A percentile compares a stretch with the other conserved stretches of the same genome.
phyloP scores from a whole-genome alignment of 2,797 vertebrate species.

The Chelonia mydas region DNA sequence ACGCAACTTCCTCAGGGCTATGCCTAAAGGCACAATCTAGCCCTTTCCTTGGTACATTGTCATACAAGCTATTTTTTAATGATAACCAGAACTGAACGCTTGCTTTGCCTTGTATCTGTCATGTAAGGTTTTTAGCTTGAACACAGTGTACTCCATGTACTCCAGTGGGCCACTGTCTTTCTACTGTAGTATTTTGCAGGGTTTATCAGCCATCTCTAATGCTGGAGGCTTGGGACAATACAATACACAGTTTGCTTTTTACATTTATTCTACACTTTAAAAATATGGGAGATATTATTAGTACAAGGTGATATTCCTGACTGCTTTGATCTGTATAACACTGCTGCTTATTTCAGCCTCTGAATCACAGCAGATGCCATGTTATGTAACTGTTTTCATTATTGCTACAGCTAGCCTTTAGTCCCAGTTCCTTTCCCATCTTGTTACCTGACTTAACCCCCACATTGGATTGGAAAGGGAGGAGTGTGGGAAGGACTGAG shows the following conservation, averaged over 20 bases:
- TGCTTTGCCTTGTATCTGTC: conserved; percentile 77
- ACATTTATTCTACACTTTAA: conserved; percentile 65
- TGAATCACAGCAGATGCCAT: conserved; percentile 40
- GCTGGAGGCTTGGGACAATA: conserved; percentile 71
- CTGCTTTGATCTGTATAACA: conserved; percentile 71
- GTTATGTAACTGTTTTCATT: conserved; percentile 59
- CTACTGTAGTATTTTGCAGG: conserved; percentile 16
- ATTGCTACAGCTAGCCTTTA: conserved; percentile 6
- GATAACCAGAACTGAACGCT: conserved; percentile 58
- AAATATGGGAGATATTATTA: conserved; percentile 73
- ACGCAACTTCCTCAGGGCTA: background rate
- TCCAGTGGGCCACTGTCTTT: conserved; percentile 55
- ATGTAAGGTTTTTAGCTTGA: conserved; percentile 68
- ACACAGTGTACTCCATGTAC: conserved; percentile 30
- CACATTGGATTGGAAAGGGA: background rate
- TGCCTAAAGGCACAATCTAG: background rate
- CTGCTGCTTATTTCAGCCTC: conserved; percentile 67
- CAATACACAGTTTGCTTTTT: conserved; percentile 68
- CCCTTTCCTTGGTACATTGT: conserved; percentile 29
- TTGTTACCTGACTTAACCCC: background rate
- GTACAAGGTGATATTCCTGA: conserved; percentile 64
- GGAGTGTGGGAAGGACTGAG: background rate
- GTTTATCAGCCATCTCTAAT: conserved; percentile 72
- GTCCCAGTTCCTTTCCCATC: background rate
- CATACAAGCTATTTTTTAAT: background rate